Conservation (phyloP, 2,888 invertebrate species). For the Zygaena filipendulae region DNA sequence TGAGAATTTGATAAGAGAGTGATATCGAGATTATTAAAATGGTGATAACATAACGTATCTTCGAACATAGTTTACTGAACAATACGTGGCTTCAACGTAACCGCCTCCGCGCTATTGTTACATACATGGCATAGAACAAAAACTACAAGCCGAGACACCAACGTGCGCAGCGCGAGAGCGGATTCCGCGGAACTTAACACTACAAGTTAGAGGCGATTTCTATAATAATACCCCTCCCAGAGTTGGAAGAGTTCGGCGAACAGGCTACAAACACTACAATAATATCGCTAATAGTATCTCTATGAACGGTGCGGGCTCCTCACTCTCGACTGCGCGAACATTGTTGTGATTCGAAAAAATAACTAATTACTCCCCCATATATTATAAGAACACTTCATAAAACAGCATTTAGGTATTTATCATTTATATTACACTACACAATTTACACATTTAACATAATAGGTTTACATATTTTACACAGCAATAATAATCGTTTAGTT, state of each 20-base stretch:
- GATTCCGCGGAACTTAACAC: conserved; percentile 21
- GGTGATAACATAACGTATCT: too few relatives aligned
- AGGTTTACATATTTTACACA: conserved; percentile 68
- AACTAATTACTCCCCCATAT: conserved; percentile 43
- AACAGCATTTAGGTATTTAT: too few relatives aligned
- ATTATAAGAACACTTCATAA: conserved; percentile 67
- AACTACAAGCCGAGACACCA: conserved; percentile 27
- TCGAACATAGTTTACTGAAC: too few relatives aligned
- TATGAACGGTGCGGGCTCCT: too few relatives aligned
- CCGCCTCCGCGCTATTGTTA: conserved; percentile 41
- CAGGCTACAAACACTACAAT: too few relatives aligned
- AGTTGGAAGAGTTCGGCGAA: too few relatives aligned
- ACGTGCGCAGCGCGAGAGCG: conserved; percentile 18
- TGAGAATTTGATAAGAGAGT: too few relatives aligned
- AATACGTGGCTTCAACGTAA: conserved; percentile 56
- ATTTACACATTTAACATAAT: conserved; percentile 59
- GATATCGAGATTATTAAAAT: too few relatives aligned
- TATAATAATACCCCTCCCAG: too few relatives aligned
- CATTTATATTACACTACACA: conserved; percentile 62
- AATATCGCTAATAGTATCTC: too few relatives aligned
- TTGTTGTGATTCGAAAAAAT: conserved; percentile 33
- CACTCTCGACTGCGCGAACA: too few relatives aligned
- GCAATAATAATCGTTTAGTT: conserved; percentile 56
- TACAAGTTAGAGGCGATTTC: conserved; percentile 24
- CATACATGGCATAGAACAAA: conserved; percentile 52